Percentiles rank a stretch among this genome's conserved stretches.
Evolutionary conservation across 2,113 vertebrate genomes (phyloP).

Genomic region (Gasterosteus aculeatus): DNA sequence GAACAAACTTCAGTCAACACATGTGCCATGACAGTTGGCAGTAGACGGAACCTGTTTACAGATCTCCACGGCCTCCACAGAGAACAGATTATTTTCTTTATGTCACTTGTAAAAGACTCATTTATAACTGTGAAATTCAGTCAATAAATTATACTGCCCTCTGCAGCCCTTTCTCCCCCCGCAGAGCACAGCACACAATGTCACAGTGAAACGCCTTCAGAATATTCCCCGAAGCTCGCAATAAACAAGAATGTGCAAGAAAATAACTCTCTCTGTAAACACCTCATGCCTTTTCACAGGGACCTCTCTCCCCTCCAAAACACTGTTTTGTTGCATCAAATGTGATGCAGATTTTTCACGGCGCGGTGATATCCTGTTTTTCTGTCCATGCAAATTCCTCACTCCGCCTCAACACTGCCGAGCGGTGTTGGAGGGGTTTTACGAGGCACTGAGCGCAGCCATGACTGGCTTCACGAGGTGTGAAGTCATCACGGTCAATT

Average conservation of each 20-base stretch:
- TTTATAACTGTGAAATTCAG: constrained; percentile 79
- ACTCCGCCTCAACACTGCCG: constrained; percentile 38
- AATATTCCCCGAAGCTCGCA: constrained; percentile 64
- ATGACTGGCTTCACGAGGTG: constrained; percentile 71
- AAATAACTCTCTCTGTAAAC: constrained; percentile 63
- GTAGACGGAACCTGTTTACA: constrained; percentile 52
- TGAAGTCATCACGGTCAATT: constrained; percentile 64
- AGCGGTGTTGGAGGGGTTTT: constrained; percentile 49
- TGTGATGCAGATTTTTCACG: constrained; percentile 58
- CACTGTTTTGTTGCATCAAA: constrained; percentile 57
- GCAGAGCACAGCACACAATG: constrained; percentile 72
- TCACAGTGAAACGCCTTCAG: constrained; percentile 60
- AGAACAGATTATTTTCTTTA: constrained; percentile 75
- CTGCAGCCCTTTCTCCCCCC: constrained; percentile 61
- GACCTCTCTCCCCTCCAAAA: constrained; percentile 39
- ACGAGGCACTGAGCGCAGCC: constrained; percentile 51
- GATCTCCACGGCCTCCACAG: constrained; percentile 48
- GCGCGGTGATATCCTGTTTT: constrained; percentile 3
- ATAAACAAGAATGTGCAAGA: constrained; percentile 55
- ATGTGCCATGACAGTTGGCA: constrained; percentile 35
- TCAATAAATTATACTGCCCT: constrained; percentile 79
- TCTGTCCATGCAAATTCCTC: constrained; percentile 21
- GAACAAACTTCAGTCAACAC: constrained; percentile 45
- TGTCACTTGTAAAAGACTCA: constrained; percentile 78
- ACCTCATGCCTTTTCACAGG: constrained; percentile 42